phyloP scores from a whole-genome alignment of 2,888 invertebrate species.

The Flexamia atlantica region DNA sequence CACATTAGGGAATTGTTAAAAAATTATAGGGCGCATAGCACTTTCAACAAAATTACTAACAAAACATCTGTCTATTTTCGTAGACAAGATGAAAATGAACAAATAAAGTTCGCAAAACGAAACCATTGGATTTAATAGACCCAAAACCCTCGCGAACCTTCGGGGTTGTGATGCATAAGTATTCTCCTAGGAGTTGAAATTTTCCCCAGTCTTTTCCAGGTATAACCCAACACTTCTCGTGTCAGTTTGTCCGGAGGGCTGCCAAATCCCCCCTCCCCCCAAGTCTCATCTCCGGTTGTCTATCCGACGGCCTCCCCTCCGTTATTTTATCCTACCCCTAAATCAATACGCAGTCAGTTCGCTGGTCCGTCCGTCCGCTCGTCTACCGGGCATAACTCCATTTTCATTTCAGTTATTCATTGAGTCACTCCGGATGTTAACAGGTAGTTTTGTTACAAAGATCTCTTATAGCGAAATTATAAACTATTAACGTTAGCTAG shows the following conservation, averaged over 20 bases:
- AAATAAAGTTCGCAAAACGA: no score
- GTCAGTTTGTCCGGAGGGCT: slow-evolving; percentile 58
- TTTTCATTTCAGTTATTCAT: neutral
- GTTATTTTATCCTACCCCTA: slow-evolving; percentile 69
- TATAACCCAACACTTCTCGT: slow-evolving; percentile 42
- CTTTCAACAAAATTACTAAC: no score
- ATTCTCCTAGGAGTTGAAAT: slow-evolving; percentile 27
- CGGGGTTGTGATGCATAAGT: neutral
- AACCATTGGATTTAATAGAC: no score
- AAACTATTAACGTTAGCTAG: no score
- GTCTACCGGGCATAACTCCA: slow-evolving; percentile 1
- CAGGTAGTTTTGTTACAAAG: neutral
- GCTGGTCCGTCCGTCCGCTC: slow-evolving; percentile 29
- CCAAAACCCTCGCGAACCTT: no score
- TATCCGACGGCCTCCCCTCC: slow-evolving; percentile 58
- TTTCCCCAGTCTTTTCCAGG: slow-evolving; percentile 49
- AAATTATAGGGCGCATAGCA: no score
- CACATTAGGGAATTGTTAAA: no score
- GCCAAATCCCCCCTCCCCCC: slow-evolving; percentile 60
- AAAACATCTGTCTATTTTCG: no score
- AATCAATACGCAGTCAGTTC: slow-evolving; percentile 67
- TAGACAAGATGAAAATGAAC: no score
- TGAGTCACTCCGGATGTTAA: neutral
- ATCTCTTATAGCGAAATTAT: neutral
- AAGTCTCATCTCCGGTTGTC: slow-evolving; percentile 68